Evolutionary conservation across 1,140 invertebrate species (phyloP).

Genomic region (Chionoecetes opilio): DNA sequence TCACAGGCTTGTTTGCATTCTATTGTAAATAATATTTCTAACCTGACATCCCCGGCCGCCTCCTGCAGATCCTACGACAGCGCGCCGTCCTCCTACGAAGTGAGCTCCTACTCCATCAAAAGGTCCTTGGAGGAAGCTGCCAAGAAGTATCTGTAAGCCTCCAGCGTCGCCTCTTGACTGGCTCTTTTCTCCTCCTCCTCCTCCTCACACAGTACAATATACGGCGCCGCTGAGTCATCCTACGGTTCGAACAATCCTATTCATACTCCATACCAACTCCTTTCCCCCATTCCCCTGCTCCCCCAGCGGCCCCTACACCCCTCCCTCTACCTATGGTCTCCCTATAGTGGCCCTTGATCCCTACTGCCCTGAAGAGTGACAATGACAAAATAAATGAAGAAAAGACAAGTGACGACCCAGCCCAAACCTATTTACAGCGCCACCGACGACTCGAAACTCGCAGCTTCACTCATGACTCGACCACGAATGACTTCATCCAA

Average conservation of each 20-base stretch:
- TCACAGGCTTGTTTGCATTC: neutral
- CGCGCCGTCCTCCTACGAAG: neutral
- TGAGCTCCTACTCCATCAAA: conserved; percentile 18
- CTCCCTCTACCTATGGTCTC: neutral
- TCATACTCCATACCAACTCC: neutral
- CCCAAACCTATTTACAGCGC: neutral
- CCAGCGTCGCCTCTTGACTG: neutral
- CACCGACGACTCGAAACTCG: neutral
- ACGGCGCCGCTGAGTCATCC: neutral
- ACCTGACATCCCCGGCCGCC: neutral
- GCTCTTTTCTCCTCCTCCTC: neutral
- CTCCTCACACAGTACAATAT: neutral
- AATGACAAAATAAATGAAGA: neutral
- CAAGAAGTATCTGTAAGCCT: neutral
- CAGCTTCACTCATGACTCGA: neutral
- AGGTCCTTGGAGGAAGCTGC: conserved; percentile 13
- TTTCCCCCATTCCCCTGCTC: neutral
- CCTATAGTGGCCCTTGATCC: neutral
- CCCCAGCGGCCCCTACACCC: neutral
- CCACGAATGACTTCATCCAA: neutral
- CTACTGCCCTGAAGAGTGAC: neutral
- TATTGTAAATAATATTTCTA: neutral
- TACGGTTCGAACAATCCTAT: neutral
- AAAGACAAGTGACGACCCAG: neutral
- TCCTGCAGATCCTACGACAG: neutral